A percentile compares a stretch with the other conserved stretches of the same genome.
Evolutionary conservation across 2,888 invertebrate genomes (phyloP).

Genomic region (Conomelus anceps): DNA sequence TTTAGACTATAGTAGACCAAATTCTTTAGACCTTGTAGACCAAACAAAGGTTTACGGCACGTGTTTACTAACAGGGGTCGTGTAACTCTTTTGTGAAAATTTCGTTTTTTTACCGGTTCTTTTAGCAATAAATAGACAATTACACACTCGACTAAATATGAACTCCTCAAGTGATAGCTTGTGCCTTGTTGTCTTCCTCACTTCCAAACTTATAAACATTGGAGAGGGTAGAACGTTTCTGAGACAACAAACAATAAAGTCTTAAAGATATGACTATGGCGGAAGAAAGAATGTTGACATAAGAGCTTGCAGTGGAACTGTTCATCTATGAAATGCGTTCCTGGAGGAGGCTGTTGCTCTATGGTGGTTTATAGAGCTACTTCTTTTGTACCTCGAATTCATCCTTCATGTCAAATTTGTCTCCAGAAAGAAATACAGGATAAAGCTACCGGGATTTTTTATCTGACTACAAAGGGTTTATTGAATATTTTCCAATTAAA

Average conservation of each 20-base stretch:
- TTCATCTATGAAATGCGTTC: background rate
- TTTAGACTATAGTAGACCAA: background rate
- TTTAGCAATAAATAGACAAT: background rate
- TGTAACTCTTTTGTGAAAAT: background rate
- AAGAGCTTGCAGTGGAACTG: background rate
- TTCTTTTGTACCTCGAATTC: background rate
- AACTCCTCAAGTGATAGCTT: background rate
- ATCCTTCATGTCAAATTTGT: background rate
- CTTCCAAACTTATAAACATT: background rate
- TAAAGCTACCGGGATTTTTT: no score
- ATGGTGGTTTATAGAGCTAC: background rate
- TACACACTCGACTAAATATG: background rate
- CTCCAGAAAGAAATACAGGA: no score
- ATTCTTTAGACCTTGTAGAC: background rate
- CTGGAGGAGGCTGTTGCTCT: background rate
- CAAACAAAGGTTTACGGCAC: background rate
- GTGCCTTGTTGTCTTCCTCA: background rate
- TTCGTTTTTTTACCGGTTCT: background rate
- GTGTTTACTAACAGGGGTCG: background rate
- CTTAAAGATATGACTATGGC: background rate
- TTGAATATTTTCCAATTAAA: no score
- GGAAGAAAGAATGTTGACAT: background rate
- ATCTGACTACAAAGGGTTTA: no score
- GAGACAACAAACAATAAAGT: background rate
- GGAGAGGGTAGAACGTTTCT: background rate